Percentiles rank a stretch among this genome's conserved stretches.
phyloP scores from a whole-genome alignment of 37 sponge, comb jelly and placozoan species.

The Geodia barretti region DNA sequence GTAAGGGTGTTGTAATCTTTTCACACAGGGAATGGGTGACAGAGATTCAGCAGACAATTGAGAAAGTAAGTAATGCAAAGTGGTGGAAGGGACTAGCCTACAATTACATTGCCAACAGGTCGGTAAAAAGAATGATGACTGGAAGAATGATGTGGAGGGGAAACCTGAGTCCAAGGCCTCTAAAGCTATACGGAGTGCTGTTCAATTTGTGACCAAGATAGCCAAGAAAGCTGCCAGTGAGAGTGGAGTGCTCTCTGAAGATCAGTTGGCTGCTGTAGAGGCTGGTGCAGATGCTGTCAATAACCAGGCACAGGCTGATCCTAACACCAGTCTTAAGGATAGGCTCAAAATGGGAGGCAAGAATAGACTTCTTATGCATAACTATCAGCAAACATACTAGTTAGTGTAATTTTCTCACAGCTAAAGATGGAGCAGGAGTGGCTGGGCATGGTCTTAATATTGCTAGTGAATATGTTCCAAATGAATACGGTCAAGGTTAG shows the following conservation, averaged over 20 bases:
- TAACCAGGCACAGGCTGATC: constrained; percentile 59
- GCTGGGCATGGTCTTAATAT: no score
- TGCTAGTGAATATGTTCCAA: no score
- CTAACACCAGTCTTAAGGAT: constrained; percentile 37
- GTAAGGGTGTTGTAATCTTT: background rate
- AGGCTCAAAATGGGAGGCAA: constrained; percentile 66
- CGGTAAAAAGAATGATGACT: constrained; percentile 37
- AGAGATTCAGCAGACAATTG: constrained; percentile 34
- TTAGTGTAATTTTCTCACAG: no score
- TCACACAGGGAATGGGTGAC: constrained; percentile 54
- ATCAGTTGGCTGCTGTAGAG: background rate
- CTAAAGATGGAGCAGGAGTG: no score
- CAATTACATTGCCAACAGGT: constrained; percentile 10
- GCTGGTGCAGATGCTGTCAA: constrained; percentile 45
- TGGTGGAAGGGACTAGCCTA: background rate
- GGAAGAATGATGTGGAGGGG: constrained; percentile 47
- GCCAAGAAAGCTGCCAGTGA: constrained; percentile 14
- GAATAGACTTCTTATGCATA: no score
- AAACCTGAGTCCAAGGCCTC: constrained; percentile 55
- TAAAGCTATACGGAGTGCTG: constrained; percentile 23
- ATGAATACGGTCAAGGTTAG: no score
- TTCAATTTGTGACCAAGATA: constrained; percentile 30
- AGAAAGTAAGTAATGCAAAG: constrained; percentile 31
- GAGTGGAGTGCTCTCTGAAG: constrained; percentile 7
- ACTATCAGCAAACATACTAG: no score